Base-by-base conservation (phyloP, 2,113 vertebrate species). In the Mixornis gularis region DNA sequence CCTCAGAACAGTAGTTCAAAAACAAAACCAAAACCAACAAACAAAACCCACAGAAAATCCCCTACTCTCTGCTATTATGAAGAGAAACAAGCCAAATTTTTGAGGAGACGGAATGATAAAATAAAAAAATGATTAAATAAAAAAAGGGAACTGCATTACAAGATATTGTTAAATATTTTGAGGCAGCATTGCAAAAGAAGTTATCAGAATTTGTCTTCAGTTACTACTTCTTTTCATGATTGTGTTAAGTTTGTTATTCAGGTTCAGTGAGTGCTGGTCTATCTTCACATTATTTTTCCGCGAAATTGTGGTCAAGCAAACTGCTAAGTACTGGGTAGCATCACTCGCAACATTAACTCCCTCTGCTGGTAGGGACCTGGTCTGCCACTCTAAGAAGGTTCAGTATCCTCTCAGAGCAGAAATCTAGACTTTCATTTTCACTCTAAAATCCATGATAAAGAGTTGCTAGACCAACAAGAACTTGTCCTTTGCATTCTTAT, bases 341-440 rank as follows among this genome's bases (percentile, higher is more conserved):
- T 62, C 53, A 77, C 41, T 89, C 1, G 34, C 58, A 87, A 14
- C 70, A 30, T 58, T 19, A 65, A 63, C 94, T 87, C 94, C 96
- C 92, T 90, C 95, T 96, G 78, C 87, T 95, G 95, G 95, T 24
- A 92, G 43, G 66, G 85, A 95, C 7, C 26, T 62, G 15, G 29
- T 43, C 46, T 79, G 66, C 48, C 27, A 10, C 24, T 72, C 29
- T 13, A 43, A 87, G 34, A 4, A 58, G 7, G 17, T 14, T 63
- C 34, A 34, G 44, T 8, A 68, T 34, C 25, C 38, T 51, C 34
- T 68, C 60, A 7, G 36, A 60, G 52, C 21, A 71, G 14, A 49
- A 51, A 77, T 12, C 5, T 22, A 60, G 2, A 6, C 6, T 56
- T 91, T 9, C 65, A 9, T 66, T 91, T 69, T 87, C 69, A 80